Evolutionary conservation across 2,113 vertebrate species (phyloP).

Genomic region (Sinocyclocheilus rhinocerous): DNA sequence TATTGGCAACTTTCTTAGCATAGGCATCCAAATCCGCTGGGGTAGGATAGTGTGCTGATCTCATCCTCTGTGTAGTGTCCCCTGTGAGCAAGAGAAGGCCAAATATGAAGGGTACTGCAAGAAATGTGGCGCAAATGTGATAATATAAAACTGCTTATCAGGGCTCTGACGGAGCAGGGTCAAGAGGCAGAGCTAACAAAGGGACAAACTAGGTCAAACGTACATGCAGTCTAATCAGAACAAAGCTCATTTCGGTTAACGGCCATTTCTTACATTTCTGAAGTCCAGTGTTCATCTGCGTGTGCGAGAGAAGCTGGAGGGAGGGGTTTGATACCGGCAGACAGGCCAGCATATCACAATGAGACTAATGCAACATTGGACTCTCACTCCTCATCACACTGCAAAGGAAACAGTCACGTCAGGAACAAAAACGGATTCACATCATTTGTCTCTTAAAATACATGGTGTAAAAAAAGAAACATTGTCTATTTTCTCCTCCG

Average conservation of each 20-base stretch:
- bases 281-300: conserved; percentile 99
- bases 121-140: not conserved
- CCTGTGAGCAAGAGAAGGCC: conserved; percentile 78
- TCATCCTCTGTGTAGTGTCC: conserved; percentile 99
- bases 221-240: not conserved
- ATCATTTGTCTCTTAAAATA: conserved; percentile 25
- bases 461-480: conserved; percentile 22
- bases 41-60: conserved; percentile 98
- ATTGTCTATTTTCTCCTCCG: conserved; percentile 23
- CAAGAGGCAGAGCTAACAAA: conserved; percentile 5
- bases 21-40: conserved; percentile 99
- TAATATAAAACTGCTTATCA: conserved; percentile 8
- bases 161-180: not conserved
- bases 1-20: conserved; percentile 99
- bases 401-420: conserved; percentile 61
- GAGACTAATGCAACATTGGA: conserved; percentile 86
- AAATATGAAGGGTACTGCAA: conserved; percentile 60
- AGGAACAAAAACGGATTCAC: conserved; percentile 16
- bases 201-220: conserved; percentile 6
- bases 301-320: conserved; percentile 90
- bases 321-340: conserved; percentile 92
- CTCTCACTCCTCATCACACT: conserved; percentile 84
- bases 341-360: conserved; percentile 96
- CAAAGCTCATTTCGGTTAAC: not conserved
- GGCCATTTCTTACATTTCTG: conserved; percentile 90